These are phyloP conservation scores for Vultur gryphus DNA, from an alignment of 2,797 vertebrate genomes.

Conservation along the genomic window DNA sequence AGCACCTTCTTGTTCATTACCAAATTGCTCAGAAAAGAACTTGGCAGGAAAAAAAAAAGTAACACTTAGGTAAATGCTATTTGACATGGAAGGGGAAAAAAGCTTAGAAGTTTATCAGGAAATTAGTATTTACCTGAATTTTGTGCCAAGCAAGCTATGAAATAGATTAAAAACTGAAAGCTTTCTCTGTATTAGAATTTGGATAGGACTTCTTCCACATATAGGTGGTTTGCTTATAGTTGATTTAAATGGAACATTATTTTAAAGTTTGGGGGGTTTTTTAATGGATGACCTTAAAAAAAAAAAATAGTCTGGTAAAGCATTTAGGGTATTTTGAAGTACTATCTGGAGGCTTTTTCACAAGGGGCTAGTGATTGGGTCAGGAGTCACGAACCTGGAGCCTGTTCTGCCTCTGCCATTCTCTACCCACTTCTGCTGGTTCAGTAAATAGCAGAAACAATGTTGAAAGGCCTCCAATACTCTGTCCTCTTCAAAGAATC, in stretches of 20 bases:
- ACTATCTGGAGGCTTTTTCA: background rate
- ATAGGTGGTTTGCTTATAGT: background rate
- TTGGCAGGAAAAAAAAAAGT: background rate
- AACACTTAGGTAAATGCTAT: background rate
- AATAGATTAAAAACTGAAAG: background rate
- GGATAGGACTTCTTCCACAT: background rate
- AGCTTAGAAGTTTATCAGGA: background rate
- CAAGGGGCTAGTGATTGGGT: background rate
- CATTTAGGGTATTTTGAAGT: background rate
- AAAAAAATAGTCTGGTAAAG: background rate
- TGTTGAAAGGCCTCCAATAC: background rate
- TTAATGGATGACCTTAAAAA: background rate
- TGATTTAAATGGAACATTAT: background rate
- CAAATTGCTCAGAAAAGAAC: background rate
- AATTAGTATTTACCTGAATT: background rate
- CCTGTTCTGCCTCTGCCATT: background rate
- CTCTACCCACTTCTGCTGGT: background rate
- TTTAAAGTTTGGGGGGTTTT: background rate
- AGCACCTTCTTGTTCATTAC: background rate
- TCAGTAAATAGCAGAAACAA: background rate
- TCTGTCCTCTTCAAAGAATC: background rate
- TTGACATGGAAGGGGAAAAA: background rate
- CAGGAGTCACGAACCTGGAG: background rate
- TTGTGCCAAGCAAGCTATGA: background rate
- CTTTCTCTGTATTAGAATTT: background rate